phyloP scores from a whole-genome alignment of 1,140 invertebrate species.

The Ooceraea biroi region DNA sequence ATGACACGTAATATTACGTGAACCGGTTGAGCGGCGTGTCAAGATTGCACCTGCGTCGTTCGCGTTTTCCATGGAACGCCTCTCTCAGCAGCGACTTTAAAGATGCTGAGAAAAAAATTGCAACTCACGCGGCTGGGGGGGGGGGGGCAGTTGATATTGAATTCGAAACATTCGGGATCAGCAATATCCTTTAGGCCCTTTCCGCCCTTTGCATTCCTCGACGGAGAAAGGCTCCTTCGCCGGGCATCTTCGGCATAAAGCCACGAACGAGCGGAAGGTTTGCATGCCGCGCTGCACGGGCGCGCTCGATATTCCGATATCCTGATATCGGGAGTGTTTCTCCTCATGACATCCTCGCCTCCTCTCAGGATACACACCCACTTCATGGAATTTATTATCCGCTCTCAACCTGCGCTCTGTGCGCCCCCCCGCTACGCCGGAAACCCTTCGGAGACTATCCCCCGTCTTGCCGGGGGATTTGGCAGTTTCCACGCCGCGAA shows the following conservation, averaged over 20 bases:
- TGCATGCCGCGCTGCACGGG: constrained; percentile 64
- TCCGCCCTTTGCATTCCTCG: constrained; percentile 52
- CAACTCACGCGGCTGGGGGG: background rate
- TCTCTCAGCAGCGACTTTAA: constrained; percentile 48
- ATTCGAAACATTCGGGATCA: constrained; percentile 69
- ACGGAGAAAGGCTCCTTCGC: constrained; percentile 49
- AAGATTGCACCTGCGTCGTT: constrained; percentile 37
- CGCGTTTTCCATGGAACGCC: constrained; percentile 20
- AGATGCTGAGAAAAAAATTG: constrained; percentile 19
- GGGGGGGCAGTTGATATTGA: constrained; percentile 66
- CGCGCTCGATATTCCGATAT: constrained; percentile 76
- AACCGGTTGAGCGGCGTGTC: background rate
- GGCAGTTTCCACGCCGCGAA: constrained; percentile 48
- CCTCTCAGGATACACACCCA: constrained; percentile 29
- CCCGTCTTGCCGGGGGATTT: constrained; percentile 33
- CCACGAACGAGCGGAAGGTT: constrained; percentile 68
- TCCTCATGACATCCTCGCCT: constrained; percentile 61
- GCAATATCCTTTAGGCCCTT: constrained; percentile 69
- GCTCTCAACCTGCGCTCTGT: constrained; percentile 39
- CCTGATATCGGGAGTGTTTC: constrained; percentile 75
- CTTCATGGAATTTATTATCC: constrained; percentile 73
- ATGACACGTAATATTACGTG: constrained; percentile 30
- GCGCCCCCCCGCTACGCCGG: background rate
- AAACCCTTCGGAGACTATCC: background rate
- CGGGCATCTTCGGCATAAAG: constrained; percentile 65